These are phyloP conservation scores for Drosophila nigricruria DNA, from an alignment of 2,888 invertebrate species.

Conservation along the genomic window DNA sequence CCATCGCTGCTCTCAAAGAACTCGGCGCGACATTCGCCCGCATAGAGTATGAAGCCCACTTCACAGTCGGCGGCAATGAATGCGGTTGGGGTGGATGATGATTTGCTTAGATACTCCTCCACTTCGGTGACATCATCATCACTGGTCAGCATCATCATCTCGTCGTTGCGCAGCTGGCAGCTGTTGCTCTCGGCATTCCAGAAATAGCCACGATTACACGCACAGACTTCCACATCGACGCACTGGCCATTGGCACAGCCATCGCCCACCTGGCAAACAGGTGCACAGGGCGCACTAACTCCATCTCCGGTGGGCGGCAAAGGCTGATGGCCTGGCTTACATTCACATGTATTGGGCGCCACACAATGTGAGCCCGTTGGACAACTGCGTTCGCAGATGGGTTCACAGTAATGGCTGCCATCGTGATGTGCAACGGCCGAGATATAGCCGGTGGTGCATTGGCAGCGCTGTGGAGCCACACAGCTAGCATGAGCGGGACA, in stretches of 20 bases:
- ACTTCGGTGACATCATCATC: constrained; percentile 28
- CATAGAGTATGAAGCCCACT: constrained; percentile 62
- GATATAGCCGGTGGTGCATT: constrained; percentile 71
- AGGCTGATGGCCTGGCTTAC: constrained; percentile 59
- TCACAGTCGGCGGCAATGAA: constrained; percentile 47
- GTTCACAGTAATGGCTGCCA: constrained; percentile 72
- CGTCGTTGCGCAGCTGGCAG: constrained; percentile 43
- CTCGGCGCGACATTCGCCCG: constrained; percentile 66
- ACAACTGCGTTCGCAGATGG: constrained; percentile 68
- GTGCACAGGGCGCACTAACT: constrained; percentile 67
- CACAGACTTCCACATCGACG: constrained; percentile 56
- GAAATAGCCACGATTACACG: constrained; percentile 59
- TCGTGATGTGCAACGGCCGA: constrained; percentile 56
- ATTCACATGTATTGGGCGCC: constrained; percentile 73
- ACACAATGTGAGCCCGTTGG: constrained; percentile 63
- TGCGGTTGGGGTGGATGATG: neutral
- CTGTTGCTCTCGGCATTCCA: constrained; percentile 38
- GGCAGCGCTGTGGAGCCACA: constrained; percentile 73
- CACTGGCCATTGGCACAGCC: constrained; percentile 71
- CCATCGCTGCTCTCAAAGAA: constrained; percentile 71
- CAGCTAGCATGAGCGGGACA: constrained; percentile 74
- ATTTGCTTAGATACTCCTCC: constrained; percentile 10
- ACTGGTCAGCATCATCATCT: neutral
- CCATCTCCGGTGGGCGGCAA: constrained; percentile 53
- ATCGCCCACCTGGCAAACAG: constrained; percentile 63